Evolutionary conservation across 2,113 vertebrate genomes (phyloP).

Genomic region (Regulus satrapa): DNA sequence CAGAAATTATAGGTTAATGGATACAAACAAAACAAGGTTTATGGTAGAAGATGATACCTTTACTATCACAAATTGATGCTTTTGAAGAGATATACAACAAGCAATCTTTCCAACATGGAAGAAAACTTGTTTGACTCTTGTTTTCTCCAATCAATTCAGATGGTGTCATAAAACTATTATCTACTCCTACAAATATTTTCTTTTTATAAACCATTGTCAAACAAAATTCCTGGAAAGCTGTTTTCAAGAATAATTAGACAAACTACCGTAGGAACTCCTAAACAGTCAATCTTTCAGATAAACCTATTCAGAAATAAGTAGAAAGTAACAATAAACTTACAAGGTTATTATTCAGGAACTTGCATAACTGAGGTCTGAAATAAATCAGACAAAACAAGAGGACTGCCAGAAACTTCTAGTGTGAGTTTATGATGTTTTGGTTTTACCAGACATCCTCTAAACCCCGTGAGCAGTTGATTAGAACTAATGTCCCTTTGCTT

Average conservation of each 20-base stretch:
- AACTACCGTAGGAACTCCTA: background rate
- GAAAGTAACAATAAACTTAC: background rate
- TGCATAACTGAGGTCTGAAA: background rate
- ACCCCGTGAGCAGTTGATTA: background rate
- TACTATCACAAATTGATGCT: background rate
- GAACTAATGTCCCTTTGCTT: background rate
- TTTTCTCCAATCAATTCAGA: background rate
- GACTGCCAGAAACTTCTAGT: background rate
- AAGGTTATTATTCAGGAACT: background rate
- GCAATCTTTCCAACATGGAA: background rate
- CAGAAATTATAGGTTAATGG: background rate
- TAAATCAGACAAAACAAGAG: background rate
- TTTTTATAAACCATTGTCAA: background rate
- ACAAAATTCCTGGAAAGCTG: background rate
- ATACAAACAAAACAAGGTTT: background rate
- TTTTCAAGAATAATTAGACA: background rate
- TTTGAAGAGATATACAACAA: background rate
- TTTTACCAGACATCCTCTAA: background rate
- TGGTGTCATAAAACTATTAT: background rate
- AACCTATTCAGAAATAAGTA: background rate
- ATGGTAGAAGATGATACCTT: background rate
- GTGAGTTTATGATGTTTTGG: background rate
- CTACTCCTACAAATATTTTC: background rate
- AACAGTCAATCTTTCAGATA: background rate
- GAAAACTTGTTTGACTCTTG: background rate